Percentiles rank a stretch among this genome's conserved stretches.
These are phyloP conservation scores for Holothuria glaberrima DNA, from an alignment of 35 echinoderm and acorn worm genomes.

Conservation along the genomic window DNA sequence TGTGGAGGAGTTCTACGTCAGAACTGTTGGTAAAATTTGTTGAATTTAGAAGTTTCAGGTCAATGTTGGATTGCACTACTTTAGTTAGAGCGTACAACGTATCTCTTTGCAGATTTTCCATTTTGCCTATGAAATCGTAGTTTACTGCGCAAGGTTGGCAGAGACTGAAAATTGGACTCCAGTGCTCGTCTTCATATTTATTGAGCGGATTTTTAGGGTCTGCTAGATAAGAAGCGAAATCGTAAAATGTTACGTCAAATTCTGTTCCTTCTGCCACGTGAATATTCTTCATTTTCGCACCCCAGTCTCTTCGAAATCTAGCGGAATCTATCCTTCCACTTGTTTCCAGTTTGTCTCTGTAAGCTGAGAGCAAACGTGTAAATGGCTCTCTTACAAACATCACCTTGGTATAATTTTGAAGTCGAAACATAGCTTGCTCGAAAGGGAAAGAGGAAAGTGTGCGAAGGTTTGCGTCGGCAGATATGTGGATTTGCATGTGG, in stretches of 20 bases:
- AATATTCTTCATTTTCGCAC: constrained; percentile 55
- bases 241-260: constrained; percentile 51
- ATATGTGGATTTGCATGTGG: constrained; percentile 31
- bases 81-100: constrained; percentile 38
- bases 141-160: constrained; percentile 60
- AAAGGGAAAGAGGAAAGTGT: constrained; percentile 5
- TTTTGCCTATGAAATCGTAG: constrained; percentile 64
- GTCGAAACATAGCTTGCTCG: not conserved
- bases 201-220: not conserved
- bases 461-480: not conserved
- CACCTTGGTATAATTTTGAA: constrained; percentile 43
- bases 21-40: constrained; percentile 32
- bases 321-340: not conserved
- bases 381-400: constrained; percentile 68
- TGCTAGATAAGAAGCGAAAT: constrained; percentile 55
- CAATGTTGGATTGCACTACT: not conserved
- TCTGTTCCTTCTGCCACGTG: constrained; percentile 7
- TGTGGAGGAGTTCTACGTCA: not conserved
- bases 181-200: constrained; percentile 49
- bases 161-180: constrained; percentile 52
- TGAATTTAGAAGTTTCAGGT: not conserved
- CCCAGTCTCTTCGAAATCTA: constrained; percentile 34
- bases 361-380: constrained; percentile 52
- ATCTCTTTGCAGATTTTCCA: constrained; percentile 52
- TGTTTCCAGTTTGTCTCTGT: constrained; percentile 51